Percentiles rank a stretch among this genome's conserved stretches.
phyloP scores from a whole-genome alignment of 2,113 vertebrate genomes.

The Argyrosomus japonicus region DNA sequence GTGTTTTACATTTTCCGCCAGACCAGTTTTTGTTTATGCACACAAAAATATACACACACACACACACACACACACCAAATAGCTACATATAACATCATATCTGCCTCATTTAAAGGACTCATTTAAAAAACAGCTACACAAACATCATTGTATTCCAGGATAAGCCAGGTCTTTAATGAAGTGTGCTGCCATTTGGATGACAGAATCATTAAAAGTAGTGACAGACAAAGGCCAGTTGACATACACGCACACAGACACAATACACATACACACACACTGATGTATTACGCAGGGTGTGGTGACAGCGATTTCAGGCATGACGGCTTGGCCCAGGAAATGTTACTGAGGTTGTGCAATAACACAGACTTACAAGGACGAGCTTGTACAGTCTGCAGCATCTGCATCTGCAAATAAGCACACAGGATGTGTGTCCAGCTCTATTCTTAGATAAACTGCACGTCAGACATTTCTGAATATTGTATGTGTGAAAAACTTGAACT shows the following conservation, averaged over 20 bases:
- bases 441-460: slow-evolving; percentile 8
- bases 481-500: slow-evolving; percentile 8
- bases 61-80: too few species aligned
- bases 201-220: slow-evolving; percentile 16
- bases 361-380: slow-evolving; percentile 26
- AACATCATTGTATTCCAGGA: neutral
- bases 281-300: slow-evolving; percentile 13
- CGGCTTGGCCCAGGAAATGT: slow-evolving; percentile 29
- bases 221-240: slow-evolving; percentile 31
- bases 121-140: neutral
- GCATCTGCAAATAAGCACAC: slow-evolving; percentile 17
- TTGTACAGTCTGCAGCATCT: slow-evolving; percentile 29
- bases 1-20: neutral
- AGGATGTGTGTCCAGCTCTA: neutral
- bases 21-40: slow-evolving; percentile 10
- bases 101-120: neutral
- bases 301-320: slow-evolving; percentile 39
- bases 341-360: slow-evolving; percentile 27
- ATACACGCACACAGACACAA: slow-evolving; percentile 10
- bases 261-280: slow-evolving; percentile 10
- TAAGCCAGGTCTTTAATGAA: slow-evolving; percentile 16
- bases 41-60: neutral
- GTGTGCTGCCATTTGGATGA: slow-evolving; percentile 26
- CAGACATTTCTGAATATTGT: neutral
- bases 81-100: neutral